Evolutionary conservation across 1,140 invertebrate genomes (phyloP).

Genomic region (Cyphomyrmex costatus): DNA sequence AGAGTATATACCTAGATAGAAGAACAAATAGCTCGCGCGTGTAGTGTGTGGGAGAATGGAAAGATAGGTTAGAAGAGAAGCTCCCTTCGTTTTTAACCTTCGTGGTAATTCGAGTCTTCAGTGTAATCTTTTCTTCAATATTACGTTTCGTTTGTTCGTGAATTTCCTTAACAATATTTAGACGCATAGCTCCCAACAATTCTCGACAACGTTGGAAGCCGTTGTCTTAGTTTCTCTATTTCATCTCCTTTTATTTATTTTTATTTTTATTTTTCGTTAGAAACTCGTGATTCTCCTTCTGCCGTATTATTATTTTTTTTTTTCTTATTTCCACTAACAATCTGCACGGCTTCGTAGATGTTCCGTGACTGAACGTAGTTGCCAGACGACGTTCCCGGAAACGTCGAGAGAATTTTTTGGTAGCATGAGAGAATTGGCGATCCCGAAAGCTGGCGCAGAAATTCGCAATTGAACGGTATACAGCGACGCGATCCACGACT

Average conservation of each 20-base stretch:
- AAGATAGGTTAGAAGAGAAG: slow-evolving; percentile 49
- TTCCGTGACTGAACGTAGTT: slow-evolving; percentile 35
- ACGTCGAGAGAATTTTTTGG: slow-evolving; percentile 34
- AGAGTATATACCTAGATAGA: slow-evolving; percentile 13
- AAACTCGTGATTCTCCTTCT: background rate
- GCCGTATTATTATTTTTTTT: background rate
- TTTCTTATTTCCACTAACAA: slow-evolving; percentile 59
- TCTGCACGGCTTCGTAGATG: slow-evolving; percentile 67
- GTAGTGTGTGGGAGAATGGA: slow-evolving; percentile 37
- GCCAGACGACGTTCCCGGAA: background rate
- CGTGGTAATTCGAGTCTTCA: background rate
- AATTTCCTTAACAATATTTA: slow-evolving; percentile 18
- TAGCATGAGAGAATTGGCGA: slow-evolving; percentile 23
- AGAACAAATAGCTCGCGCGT: slow-evolving; percentile 41
- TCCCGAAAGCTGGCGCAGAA: background rate
- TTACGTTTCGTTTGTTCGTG: slow-evolving; percentile 15
- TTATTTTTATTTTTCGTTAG: background rate
- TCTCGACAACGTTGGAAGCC: background rate
- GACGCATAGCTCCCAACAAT: background rate
- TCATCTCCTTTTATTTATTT: background rate
- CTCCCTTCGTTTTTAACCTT: slow-evolving; percentile 62
- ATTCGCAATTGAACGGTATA: slow-evolving; percentile 13
- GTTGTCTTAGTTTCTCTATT: slow-evolving; percentile 17
- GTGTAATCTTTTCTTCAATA: slow-evolving; percentile 22
- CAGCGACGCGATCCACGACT: background rate